These are phyloP conservation scores for Malacoraja senta DNA, from an alignment of 2,797 vertebrate species.

Conservation along the genomic window DNA sequence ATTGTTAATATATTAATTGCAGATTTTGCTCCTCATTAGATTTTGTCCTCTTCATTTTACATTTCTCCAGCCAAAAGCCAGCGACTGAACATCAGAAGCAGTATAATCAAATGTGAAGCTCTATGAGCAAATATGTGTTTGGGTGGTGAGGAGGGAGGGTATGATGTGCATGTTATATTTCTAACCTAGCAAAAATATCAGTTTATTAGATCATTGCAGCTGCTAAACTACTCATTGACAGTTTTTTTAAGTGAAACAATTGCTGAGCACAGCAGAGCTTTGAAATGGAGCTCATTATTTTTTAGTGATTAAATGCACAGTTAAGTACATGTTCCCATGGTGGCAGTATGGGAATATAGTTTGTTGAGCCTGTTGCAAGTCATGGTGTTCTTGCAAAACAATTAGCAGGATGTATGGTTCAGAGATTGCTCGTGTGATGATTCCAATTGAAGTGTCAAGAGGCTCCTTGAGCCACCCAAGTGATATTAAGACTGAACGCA, in stretches of 20 bases:
- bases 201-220: background rate
- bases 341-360: background rate
- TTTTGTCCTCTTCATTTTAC: background rate
- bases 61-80: background rate
- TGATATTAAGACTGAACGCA: background rate
- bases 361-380: background rate
- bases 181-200: background rate
- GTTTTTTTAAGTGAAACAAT: background rate
- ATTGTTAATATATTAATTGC: background rate
- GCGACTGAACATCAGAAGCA: background rate
- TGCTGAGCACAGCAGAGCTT: background rate
- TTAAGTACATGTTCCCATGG: background rate
- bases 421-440: background rate
- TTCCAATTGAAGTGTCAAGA: background rate
- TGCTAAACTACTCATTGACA: background rate
- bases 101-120: background rate
- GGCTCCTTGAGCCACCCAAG: background rate
- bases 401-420: background rate
- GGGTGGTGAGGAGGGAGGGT: too few relatives aligned
- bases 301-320: background rate
- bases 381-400: background rate
- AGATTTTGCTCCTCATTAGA: constrained; percentile 11
- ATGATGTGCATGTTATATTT: background rate
- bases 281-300: constrained; percentile 13
- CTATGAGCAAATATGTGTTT: background rate